A percentile compares a stretch with the other conserved stretches of the same genome.
phyloP scores from a whole-genome alignment of 2,888 invertebrate genomes.

The Oscheius myriophilus region DNA sequence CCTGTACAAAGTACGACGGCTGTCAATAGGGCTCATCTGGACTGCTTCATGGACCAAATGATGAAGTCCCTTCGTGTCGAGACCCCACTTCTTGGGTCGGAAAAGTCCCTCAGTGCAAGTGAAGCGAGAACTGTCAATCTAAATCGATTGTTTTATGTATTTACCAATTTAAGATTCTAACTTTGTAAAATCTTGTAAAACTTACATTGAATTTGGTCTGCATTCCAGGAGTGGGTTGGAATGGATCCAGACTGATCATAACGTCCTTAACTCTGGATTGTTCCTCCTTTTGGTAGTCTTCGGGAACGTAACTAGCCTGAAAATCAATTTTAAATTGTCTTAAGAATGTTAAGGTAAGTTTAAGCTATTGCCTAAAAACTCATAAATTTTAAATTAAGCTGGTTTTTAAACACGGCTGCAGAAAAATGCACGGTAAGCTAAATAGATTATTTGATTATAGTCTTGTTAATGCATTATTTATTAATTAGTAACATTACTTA shows the following conservation, averaged over 20 bases:
- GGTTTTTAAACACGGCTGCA: background rate
- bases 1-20: constrained; percentile 71
- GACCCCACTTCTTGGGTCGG: constrained; percentile 75
- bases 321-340: constrained; percentile 5
- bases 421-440: background rate
- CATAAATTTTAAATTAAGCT: background rate
- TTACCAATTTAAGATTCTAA: constrained; percentile 15
- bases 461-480: no score
- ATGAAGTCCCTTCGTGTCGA: constrained; percentile 75
- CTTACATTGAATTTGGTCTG: constrained; percentile 43
- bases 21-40: constrained; percentile 76
- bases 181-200: background rate
- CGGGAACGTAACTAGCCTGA: constrained; percentile 73
- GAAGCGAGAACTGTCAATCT: constrained; percentile 73
- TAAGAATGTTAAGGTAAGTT: no score
- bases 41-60: constrained; percentile 76
- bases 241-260: constrained; percentile 42
- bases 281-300: constrained; percentile 72
- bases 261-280: constrained; percentile 37
- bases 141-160: constrained; percentile 39
- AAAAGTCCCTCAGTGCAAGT: constrained; percentile 75
- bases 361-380: background rate
- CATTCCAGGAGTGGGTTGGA: constrained; percentile 39
- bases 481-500: no score
- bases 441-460: background rate